A percentile compares a stretch with the other conserved stretches of the same genome.
phyloP scores from a whole-genome alignment of 2,113 vertebrate species.

The Eira barbara region DNA sequence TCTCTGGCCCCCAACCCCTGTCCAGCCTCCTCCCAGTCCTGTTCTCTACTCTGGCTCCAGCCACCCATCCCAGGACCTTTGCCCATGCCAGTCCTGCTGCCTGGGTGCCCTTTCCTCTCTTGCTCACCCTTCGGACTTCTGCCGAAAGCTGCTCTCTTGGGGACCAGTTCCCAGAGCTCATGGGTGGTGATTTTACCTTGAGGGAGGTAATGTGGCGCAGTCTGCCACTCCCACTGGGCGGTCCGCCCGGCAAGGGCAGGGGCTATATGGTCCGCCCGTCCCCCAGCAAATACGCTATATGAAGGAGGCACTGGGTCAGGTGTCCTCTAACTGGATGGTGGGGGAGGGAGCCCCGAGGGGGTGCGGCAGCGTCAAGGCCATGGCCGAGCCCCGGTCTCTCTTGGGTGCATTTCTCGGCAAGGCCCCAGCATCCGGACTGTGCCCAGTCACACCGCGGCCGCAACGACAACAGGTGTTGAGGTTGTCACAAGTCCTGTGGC shows the following conservation, averaged over 20 bases:
- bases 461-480: rapidly evolving
- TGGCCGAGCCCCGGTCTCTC: not conserved
- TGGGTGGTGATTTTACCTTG: rapidly evolving
- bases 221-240: not conserved
- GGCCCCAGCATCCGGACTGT: rapidly evolving
- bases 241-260: rapidly evolving
- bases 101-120: not conserved
- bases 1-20: not conserved
- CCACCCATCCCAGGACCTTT: not conserved
- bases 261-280: rapidly evolving
- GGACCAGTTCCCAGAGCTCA: not conserved
- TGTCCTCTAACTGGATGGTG: rapidly evolving
- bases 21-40: not conserved
- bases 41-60: too few species aligned
- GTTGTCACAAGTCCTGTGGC: rapidly evolving
- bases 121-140: not conserved
- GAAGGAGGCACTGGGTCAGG: rapidly evolving
- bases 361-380: rapidly evolving
- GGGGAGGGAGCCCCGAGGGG: not conserved
- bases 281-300: rapidly evolving
- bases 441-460: rapidly evolving
- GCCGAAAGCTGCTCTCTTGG: not conserved
- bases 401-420: rapidly evolving
- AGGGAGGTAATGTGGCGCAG: rapidly evolving
- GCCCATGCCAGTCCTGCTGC: not conserved